A percentile compares a stretch with the other conserved stretches of the same genome.
These are phyloP conservation scores for Rousettus leschenaultii DNA, from an alignment of 2,113 vertebrate genomes.

Conservation along the genomic window DNA sequence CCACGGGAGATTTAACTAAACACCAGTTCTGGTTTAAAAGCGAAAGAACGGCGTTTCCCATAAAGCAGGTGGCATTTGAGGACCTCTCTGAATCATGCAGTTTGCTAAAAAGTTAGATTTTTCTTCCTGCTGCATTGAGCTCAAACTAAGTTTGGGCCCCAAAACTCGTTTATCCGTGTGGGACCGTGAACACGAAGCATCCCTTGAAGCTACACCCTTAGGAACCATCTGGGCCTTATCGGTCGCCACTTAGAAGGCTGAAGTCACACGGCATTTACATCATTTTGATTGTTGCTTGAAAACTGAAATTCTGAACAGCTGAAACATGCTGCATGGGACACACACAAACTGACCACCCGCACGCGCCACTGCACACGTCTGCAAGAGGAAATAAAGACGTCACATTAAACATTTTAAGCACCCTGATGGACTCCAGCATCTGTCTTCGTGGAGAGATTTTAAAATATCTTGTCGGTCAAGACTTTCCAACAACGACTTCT, in stretches of 20 bases:
- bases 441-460: neutral
- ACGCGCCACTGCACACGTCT: fast-evolving
- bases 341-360: neutral
- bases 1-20: conserved; percentile 85
- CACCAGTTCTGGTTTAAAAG: conserved; percentile 79
- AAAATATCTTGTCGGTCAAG: neutral
- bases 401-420: neutral
- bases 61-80: conserved; percentile 19
- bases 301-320: neutral
- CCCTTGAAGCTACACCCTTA: fast-evolving
- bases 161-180: neutral
- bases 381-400: conserved; percentile 24
- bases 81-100: neutral
- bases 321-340: neutral
- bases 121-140: neutral
- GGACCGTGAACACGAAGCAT: fast-evolving
- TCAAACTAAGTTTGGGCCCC: neutral
- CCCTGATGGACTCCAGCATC: neutral
- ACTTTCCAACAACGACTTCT: neutral
- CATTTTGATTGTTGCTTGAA: conserved; percentile 1
- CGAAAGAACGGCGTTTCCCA: conserved; percentile 69
- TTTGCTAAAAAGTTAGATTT: neutral
- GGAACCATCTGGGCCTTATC: neutral
- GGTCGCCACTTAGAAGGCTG: neutral
- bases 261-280: neutral